phyloP scores from a whole-genome alignment of 1,140 invertebrate genomes.

The Eriosoma lanigerum region DNA sequence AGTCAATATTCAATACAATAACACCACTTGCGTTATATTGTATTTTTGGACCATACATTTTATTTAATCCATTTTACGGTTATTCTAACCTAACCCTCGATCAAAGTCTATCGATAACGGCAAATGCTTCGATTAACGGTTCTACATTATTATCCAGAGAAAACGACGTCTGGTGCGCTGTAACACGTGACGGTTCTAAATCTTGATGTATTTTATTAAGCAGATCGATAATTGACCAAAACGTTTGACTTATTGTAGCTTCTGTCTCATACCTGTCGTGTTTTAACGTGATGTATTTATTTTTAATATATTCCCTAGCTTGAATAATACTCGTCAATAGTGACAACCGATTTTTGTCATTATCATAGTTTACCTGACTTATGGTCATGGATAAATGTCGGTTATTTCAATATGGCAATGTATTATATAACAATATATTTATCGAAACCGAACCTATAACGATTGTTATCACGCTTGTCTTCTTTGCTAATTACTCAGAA shows the following conservation, averaged over 20 bases:
- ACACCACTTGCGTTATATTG: too few relatives aligned
- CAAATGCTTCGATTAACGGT: too few relatives aligned
- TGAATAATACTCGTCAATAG: background rate
- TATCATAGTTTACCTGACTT: background rate
- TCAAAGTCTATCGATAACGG: background rate
- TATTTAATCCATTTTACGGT: too few relatives aligned
- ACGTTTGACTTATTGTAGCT: background rate
- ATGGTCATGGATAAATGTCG: background rate
- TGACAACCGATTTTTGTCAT: background rate
- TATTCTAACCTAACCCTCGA: background rate
- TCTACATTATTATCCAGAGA: background rate
- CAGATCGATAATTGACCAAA: slow-evolving; percentile 5
- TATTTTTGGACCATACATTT: background rate
- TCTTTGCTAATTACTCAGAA: background rate
- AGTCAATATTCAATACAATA: background rate
- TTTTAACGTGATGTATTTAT: background rate
- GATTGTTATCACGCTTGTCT: background rate
- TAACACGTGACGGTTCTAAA: background rate
- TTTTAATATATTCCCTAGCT: background rate
- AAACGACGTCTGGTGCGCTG: background rate
- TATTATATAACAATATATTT: background rate
- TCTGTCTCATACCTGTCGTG: background rate
- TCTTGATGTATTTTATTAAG: background rate
- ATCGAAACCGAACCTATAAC: background rate
- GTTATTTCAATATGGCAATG: background rate